These are phyloP conservation scores for Ellobium chinense DNA, from an alignment of 2,888 invertebrate genomes.

Conservation along the genomic window DNA sequence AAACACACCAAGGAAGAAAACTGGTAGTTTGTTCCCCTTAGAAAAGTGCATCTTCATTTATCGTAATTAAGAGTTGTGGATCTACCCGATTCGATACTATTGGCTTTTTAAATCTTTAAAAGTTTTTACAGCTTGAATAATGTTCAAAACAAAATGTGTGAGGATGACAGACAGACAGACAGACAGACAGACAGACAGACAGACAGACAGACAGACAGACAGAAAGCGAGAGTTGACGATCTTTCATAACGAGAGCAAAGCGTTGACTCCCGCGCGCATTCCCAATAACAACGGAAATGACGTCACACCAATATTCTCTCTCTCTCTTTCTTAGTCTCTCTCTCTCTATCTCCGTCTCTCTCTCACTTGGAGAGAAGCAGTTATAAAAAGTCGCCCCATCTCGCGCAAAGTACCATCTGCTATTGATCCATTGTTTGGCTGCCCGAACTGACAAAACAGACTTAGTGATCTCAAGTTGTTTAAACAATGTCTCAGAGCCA, in stretches of 20 bases:
- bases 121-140: too few relatives aligned
- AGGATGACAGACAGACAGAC: neutral
- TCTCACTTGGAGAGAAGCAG: neutral
- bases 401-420: neutral
- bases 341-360: too few relatives aligned
- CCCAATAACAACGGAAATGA: neutral
- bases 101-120: too few relatives aligned
- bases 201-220: neutral
- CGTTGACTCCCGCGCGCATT: too few relatives aligned
- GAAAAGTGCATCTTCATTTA: too few relatives aligned
- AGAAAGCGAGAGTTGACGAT: neutral
- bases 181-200: neutral
- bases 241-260: too few relatives aligned
- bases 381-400: neutral
- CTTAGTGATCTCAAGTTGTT: neutral
- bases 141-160: too few relatives aligned
- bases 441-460: neutral
- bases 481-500: neutral
- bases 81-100: too few relatives aligned
- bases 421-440: conserved; percentile 4
- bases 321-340: too few relatives aligned
- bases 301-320: neutral
- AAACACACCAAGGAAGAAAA: too few relatives aligned
- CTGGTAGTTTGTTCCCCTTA: too few relatives aligned
- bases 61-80: too few relatives aligned